phyloP scores from a whole-genome alignment of 2,113 vertebrate genomes.

The Triplophysa rosa region DNA sequence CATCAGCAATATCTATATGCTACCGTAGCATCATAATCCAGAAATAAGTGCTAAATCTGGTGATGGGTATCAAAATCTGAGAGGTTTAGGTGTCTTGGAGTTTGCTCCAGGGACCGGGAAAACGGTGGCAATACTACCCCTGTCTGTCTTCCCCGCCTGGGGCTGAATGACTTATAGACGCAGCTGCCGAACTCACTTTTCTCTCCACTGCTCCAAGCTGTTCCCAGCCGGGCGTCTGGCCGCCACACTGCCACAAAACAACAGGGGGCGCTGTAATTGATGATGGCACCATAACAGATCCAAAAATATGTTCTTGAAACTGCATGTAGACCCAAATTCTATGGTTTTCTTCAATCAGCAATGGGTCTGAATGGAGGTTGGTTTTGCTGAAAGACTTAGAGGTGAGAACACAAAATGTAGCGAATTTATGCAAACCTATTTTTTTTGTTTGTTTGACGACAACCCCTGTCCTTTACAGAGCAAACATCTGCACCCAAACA shows the following conservation, averaged over 20 bases:
- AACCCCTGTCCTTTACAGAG: neutral
- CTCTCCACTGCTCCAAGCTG: constrained; percentile 54
- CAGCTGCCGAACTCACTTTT: constrained; percentile 35
- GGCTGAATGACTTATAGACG: constrained; percentile 53
- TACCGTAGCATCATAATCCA: constrained; percentile 3
- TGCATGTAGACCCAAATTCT: constrained; percentile 16
- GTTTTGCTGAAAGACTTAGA: neutral
- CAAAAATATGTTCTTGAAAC: constrained; percentile 43
- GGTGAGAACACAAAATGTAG: neutral
- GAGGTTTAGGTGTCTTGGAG: neutral
- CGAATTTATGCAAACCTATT: neutral
- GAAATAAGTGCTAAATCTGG: neutral
- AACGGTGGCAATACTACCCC: constrained; percentile 18
- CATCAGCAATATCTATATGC: constrained; percentile 9
- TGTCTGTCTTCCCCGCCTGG: constrained; percentile 26
- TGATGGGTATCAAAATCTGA: neutral
- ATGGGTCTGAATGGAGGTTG: neutral
- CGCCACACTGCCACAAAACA: constrained; percentile 40
- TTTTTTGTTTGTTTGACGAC: neutral
- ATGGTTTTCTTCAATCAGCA: neutral
- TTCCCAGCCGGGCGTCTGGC: constrained; percentile 45
- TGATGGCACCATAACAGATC: constrained; percentile 52
- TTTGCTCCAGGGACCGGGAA: neutral
- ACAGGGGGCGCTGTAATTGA: constrained; percentile 57
- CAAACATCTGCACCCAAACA: constrained; percentile 16